These are phyloP conservation scores for Galeopterus variegatus DNA, from an alignment of 2,113 vertebrate genomes.

Conservation along the genomic window DNA sequence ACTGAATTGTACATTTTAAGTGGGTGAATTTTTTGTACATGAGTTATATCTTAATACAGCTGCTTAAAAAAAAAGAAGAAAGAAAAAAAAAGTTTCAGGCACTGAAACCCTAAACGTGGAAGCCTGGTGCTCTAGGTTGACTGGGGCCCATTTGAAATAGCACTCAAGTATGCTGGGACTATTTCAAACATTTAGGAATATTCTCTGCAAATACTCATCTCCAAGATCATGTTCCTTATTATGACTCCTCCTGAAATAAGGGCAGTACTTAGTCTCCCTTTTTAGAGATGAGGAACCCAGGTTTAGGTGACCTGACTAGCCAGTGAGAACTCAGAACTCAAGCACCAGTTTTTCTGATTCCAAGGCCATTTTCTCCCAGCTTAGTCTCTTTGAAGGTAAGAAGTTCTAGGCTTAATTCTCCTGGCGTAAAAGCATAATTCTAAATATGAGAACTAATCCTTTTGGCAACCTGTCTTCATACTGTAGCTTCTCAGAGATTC, in stretches of 20 bases:
- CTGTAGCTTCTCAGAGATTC: neutral
- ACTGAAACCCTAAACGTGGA: neutral
- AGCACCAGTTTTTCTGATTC: neutral
- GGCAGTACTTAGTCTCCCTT: neutral
- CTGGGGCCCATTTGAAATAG: neutral
- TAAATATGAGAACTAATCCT: neutral
- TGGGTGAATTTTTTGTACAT: neutral
- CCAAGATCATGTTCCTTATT: neutral
- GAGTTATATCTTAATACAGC: neutral
- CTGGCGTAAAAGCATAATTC: neutral
- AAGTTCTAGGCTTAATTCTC: neutral
- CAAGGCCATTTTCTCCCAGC: neutral
- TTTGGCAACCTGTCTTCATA: neutral
- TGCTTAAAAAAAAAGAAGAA: neutral
- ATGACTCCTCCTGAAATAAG: neutral
- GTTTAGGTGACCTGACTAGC: accelerated
- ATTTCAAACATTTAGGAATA: neutral
- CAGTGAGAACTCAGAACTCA: neutral
- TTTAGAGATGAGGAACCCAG: neutral
- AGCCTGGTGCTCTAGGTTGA: neutral
- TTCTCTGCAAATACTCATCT: neutral
- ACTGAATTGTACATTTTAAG: neutral
- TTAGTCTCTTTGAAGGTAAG: neutral
- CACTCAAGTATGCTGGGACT: neutral
- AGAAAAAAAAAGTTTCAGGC: neutral